Percentiles rank a stretch among this genome's conserved stretches.
Conservation (phyloP, 2,888 invertebrate genomes). For the Aethes cnicana region DNA sequence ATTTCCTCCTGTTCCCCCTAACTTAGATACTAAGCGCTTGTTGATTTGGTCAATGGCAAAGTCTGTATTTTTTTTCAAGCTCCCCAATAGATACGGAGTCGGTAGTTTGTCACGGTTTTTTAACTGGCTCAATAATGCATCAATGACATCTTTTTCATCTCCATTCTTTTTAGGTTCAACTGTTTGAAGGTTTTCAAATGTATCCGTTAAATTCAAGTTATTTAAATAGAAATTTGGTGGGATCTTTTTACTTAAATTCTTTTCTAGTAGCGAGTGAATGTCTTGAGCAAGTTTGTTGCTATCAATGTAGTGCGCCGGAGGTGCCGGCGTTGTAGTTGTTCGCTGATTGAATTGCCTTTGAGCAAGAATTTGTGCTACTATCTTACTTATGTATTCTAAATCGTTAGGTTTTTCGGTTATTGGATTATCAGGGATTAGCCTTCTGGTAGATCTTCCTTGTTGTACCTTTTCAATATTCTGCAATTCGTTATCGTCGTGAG, state of each 20-base stretch:
- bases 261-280: background rate
- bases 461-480: background rate
- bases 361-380: conserved; percentile 43
- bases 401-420: conserved; percentile 30
- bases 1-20: background rate
- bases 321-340: background rate
- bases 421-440: conserved; percentile 11
- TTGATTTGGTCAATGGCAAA: background rate
- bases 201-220: background rate
- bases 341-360: conserved; percentile 27
- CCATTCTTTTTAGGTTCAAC: background rate
- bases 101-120: background rate
- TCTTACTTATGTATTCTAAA: conserved; percentile 41
- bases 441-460: conserved; percentile 8
- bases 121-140: background rate
- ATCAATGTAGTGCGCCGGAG: background rate
- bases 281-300: background rate
- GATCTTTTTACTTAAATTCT: background rate
- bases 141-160: background rate
- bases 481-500: background rate
- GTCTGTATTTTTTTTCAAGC: background rate
- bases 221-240: conserved; percentile 5
- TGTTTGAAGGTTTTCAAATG: background rate
- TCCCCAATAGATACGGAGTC: background rate
- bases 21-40: background rate